Conservation (phyloP, 2,113 vertebrate genomes). For the Osmerus mordax region DNA sequence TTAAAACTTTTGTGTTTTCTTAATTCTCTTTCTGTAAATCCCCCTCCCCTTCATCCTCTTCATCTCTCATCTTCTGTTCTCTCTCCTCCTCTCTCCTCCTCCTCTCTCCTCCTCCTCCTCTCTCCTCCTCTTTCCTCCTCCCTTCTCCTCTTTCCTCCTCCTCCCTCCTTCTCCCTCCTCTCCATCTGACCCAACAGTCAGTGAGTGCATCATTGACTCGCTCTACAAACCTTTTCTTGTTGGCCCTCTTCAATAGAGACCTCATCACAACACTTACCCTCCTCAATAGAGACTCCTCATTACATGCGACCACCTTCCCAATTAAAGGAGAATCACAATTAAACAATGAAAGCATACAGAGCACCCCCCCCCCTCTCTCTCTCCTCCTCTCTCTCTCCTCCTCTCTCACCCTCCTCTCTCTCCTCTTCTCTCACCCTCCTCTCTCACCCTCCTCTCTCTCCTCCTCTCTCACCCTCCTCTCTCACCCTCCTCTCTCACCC, state of each 20-base stretch:
- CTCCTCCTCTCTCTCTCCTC: slow-evolving; percentile 31
- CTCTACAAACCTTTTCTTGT: slow-evolving; percentile 61
- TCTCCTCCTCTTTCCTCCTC: too few species aligned
- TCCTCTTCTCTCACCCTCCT: too few species aligned
- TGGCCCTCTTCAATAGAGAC: slow-evolving; percentile 34
- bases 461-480: too few species aligned
- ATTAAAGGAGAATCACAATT: slow-evolving; percentile 73
- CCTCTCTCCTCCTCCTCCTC: too few species aligned
- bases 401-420: not conserved
- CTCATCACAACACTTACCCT: too few species aligned
- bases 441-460: too few species aligned
- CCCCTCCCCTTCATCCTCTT: too few species aligned
- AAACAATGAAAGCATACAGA: slow-evolving; percentile 63
- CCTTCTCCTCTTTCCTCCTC: too few species aligned
- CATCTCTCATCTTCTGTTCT: too few species aligned
- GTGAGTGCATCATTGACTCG: slow-evolving; percentile 69
- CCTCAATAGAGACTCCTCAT: slow-evolving; percentile 58
- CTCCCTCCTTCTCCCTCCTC: slow-evolving; percentile 30
- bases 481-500: too few species aligned
- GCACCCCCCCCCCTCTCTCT: slow-evolving; percentile 52
- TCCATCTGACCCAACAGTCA: slow-evolving; percentile 48
- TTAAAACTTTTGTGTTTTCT: slow-evolving; percentile 55
- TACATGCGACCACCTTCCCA: slow-evolving; percentile 72
- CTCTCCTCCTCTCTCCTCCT: too few species aligned
- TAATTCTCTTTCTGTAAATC: not conserved